Evolutionary conservation across 2,113 vertebrate species (phyloP).

Genomic region (Azemiops feae): DNA sequence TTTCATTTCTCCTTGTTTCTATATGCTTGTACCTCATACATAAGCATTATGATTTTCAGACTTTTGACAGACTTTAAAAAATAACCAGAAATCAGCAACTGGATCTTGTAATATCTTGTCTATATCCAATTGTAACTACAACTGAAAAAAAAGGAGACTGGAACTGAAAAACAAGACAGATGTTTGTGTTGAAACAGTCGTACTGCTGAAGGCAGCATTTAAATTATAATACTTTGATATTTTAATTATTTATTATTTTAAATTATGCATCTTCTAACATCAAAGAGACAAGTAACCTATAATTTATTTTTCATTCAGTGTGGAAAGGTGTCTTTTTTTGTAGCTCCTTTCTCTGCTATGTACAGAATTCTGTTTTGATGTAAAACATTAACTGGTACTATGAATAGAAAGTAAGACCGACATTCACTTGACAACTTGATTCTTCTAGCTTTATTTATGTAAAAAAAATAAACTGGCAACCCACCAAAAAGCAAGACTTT

Average conservation of each 20-base stretch:
- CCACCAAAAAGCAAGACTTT: constrained; percentile 26
- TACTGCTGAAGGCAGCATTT: constrained; percentile 64
- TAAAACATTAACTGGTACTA: constrained; percentile 53
- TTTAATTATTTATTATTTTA: constrained; percentile 77
- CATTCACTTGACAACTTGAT: not conserved
- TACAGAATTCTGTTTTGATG: constrained; percentile 59
- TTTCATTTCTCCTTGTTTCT: constrained; percentile 18
- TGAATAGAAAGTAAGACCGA: constrained; percentile 36
- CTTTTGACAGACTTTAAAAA: constrained; percentile 58
- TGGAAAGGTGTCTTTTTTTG: constrained; percentile 64
- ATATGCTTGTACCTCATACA: constrained; percentile 12
- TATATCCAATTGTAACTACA: constrained; percentile 42
- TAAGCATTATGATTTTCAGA: constrained; percentile 47
- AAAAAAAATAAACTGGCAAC: constrained; percentile 19
- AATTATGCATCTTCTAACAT: constrained; percentile 74
- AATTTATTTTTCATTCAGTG: constrained; percentile 76
- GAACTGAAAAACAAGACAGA: constrained; percentile 48
- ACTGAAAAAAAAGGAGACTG: constrained; percentile 33
- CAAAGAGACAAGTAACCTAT: constrained; percentile 70
- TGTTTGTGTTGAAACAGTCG: constrained; percentile 49
- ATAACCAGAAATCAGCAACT: constrained; percentile 52
- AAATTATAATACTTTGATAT: constrained; percentile 72
- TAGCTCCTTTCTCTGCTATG: constrained; percentile 54
- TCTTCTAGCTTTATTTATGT: constrained; percentile 4
- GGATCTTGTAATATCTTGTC: constrained; percentile 46